These are phyloP conservation scores for Eutolmus rufibarbis DNA, from an alignment of 2,888 invertebrate species.

Conservation along the genomic window DNA sequence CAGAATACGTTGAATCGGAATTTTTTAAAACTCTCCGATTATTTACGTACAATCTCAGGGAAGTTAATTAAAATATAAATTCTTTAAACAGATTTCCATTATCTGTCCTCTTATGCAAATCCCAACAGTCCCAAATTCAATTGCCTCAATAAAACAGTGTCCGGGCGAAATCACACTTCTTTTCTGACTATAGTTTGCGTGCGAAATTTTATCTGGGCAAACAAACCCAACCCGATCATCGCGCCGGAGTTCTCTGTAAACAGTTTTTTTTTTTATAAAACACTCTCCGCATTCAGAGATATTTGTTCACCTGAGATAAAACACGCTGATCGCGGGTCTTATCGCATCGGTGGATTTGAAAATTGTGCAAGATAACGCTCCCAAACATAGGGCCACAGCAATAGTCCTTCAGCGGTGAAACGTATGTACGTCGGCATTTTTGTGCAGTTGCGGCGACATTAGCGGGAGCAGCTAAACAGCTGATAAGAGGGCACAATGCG, in stretches of 20 bases:
- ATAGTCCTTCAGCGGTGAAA: not conserved
- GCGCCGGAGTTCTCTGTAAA: not conserved
- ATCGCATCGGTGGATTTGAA: not conserved
- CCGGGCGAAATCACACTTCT: not conserved
- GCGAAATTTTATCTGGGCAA: not conserved
- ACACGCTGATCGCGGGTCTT: not conserved
- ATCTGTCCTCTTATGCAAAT: not conserved
- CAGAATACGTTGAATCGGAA: too few relatives aligned
- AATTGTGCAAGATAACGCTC: not conserved
- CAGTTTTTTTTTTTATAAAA: not conserved
- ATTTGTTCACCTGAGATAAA: constrained; percentile 12
- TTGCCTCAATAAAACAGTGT: not conserved
- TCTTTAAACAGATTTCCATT: not conserved
- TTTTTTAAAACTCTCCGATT: not conserved
- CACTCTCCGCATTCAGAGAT: not conserved
- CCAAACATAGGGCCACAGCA: not conserved
- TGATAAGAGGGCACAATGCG: not conserved
- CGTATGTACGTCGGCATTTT: not conserved
- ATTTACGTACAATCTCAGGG: not conserved
- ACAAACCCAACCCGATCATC: not conserved
- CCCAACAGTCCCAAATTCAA: not conserved
- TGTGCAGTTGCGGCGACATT: not conserved
- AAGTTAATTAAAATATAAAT: not conserved
- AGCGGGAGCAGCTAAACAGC: not conserved
- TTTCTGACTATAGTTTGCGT: not conserved